Evolutionary conservation across 2,888 invertebrate genomes (phyloP), one percentile per base, ranked within the genome.

Genomic region (Eudasyphora cyanicolor): DNA sequence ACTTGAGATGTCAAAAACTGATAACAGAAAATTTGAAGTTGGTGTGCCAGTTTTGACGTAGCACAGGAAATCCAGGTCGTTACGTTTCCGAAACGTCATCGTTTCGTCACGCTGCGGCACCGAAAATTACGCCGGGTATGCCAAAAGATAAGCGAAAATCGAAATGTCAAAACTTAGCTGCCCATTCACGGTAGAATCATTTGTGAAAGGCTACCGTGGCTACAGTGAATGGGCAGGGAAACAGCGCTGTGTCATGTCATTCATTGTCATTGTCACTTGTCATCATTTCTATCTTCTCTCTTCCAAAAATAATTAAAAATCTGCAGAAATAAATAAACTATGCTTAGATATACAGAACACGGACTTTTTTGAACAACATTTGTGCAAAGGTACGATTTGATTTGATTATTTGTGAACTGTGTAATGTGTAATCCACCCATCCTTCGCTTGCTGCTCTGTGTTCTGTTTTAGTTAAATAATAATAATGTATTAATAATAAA

Each of bases 291-390:
- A 38, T 38, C 38, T 14, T 38, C 45, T 45, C 45, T 45, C 4
- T 6, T 32, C 4, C 4, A 38, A 54, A 70, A 29, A 24, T 69
- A 54, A 57, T 29, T 42, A 27, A 35, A 38, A 17, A 35, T 79
- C 81, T 90, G 57, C 88, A 90, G 90, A 90, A 82, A 76, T 90
- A 74, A 87, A 88, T 32, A 90, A 89, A 88, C 81, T 90, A 24
- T 89, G 88, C 81, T 86, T 90, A 85, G 90, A 90, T 84, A 85
- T 90, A 83, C 87, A 88, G 12, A 90, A 90, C 82, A 86, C 88
- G 8, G 91, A 90, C n/a, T n/a, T n/a, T 73, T 89, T 90, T 80
- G 88, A 89, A 71, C 90, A 90, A 73, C 91, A 90, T 86, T 87
- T 90, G 85, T 91, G 90, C 73, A 90, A 91, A 90, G 90, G 90